Evolutionary conservation across 35 echinoderm and acorn worm species (phyloP), one percentile per base, ranked within the genome.

Genomic region (Apostichopus parvimensis): DNA sequence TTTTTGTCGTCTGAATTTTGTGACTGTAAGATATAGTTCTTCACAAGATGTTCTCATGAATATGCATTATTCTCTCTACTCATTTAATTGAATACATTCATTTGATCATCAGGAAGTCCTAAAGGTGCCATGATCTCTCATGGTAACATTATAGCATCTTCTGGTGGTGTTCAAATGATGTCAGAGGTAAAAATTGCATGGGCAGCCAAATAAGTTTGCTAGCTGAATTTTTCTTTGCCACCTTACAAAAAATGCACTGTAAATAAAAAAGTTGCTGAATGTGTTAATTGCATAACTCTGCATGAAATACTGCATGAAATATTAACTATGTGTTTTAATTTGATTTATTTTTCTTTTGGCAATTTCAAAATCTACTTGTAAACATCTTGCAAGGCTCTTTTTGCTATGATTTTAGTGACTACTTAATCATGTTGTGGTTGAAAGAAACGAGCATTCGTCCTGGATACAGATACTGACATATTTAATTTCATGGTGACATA

Each of bases 51-150:
- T 66, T 17, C 2, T 9, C 8, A 17, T 68, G 64, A 68, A 68
- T 68, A 68, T 68, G 11, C 64, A 68, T 68, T 6, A 8, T 73
- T 21, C 14, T 9, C 57, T 75, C 18, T 64, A 54, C 86, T 87
- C 56, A 87, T 87, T 57, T 23, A 65, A 72, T 92, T 57, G 58
- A 1, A 58, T n/a, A 59, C 56, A 18, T 83, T 57, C 80, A 83
- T 54, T 57, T 83, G 80, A 83, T 14, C 53, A 6, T n/a, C 81
- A 93, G 92, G 92, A 65, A 93, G 79, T 88, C 92, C 92, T 8
- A 93, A 93, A 82, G 92, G 92, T 79, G 86, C 62, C 20, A 88
- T 88, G 86, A 26, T 88, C 21, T 73, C 86, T 53, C 86, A 88
- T 72, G 61, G 68, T 68, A 88, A 88, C 62, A 28, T 88, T 6